Base-by-base conservation (phyloP, 1,140 invertebrate species). In the Nixonia krombeini region DNA sequence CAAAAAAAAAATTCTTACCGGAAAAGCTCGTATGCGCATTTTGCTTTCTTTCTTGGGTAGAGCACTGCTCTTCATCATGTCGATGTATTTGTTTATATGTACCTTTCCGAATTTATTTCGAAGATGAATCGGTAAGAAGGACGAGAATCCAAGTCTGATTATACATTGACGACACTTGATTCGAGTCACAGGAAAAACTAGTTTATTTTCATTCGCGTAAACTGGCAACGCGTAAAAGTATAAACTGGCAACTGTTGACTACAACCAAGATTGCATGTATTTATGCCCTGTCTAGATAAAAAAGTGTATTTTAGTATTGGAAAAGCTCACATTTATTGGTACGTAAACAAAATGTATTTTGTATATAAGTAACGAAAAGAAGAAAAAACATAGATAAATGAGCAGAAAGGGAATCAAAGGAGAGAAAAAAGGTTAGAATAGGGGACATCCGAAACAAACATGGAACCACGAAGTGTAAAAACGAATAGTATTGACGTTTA, bases 1-100 rank as follows among this genome's bases (percentile, higher is more conserved):
- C n/a, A n/a, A 21, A 21, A 21, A 68, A 37, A 41, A 45, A 67
- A 63, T 49, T 77, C 93, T 96, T 88, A 97, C 95, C 77, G 96
- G 96, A 88, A 98, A 98, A 71, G 96, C 95, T 82, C 96, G 90
- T 83, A 98, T 98, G 75, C 96, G 90, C 96, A 98, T 98, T 87
- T 98, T 98, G 85, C 92, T 92, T 84, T 95, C 93, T 87, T 96
- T 96, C 84, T 95, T 93, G 72, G 91, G 90, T 72, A 91, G 85
- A 73, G 90, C 87, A 85, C 90, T 90, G 83, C 87, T 89, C 88
- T 93, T 93, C 89, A 91, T 92, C 87, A 87, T 90, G 74, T 70
- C 74, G 74, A 73, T 58, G 55, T 64, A 58, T 70, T 52, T 8
- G 16, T 15, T 23, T n/a, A 3, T 35, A 16, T 29, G 46, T 40